phyloP scores from a whole-genome alignment of 1,140 invertebrate genomes.

The Bactericera cockerelli region DNA sequence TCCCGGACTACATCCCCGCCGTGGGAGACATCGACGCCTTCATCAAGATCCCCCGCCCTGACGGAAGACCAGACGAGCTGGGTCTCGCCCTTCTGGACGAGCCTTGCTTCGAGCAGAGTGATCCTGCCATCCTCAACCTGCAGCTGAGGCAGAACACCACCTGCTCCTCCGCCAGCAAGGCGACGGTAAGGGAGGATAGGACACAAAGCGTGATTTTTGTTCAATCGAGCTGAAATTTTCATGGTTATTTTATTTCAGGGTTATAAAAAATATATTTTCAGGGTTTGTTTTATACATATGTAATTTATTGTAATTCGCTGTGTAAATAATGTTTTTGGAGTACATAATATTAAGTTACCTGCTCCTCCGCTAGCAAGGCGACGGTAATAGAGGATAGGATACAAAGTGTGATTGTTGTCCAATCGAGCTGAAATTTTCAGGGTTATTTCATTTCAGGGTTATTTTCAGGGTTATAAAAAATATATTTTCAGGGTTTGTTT shows the following conservation, averaged over 20 bases:
- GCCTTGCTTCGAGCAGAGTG: conserved; percentile 84
- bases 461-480: no score
- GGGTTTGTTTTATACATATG: neutral
- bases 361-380: conserved; percentile 35
- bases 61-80: conserved; percentile 48
- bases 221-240: no score
- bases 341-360: no score
- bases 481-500: neutral
- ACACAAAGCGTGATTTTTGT: no score
- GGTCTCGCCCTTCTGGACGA: conserved; percentile 87
- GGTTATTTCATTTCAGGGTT: no score
- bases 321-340: no score
- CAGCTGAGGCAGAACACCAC: conserved; percentile 76
- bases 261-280: no score
- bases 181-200: conserved; percentile 31
- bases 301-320: no score
- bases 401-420: no score
- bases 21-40: conserved; percentile 98
- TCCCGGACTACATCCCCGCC: conserved; percentile 92
- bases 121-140: conserved; percentile 83
- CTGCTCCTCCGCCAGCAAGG: conserved; percentile 35
- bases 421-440: no score
- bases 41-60: conserved; percentile 76
- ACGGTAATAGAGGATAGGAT: no score
- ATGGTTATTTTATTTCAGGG: no score